Conservation (phyloP, 2,888 invertebrate genomes). For the Xylophagus ater region DNA sequence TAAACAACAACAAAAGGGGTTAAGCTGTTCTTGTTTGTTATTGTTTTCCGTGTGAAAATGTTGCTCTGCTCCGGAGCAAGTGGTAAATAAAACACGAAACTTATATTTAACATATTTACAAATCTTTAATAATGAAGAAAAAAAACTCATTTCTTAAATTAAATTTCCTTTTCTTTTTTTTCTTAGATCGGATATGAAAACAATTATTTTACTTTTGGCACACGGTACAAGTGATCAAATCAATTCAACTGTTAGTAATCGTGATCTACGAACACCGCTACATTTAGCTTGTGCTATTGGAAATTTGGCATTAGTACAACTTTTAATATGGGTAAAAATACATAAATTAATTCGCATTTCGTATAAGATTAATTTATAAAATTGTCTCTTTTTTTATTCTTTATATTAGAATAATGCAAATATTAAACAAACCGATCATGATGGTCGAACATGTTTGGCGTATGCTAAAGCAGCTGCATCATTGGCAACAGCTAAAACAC, state of each 20-base stretch:
- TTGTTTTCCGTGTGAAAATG: too few relatives aligned
- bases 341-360: too few relatives aligned
- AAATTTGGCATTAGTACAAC: conserved; percentile 80
- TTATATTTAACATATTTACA: too few relatives aligned
- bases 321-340: conserved; percentile 90
- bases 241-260: conserved; percentile 60
- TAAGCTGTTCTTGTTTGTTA: too few relatives aligned
- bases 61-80: too few relatives aligned
- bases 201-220: conserved; percentile 52
- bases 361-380: conserved; percentile 7
- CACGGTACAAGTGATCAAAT: conserved; percentile 58
- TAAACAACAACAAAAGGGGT: too few relatives aligned
- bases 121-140: too few relatives aligned
- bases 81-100: too few relatives aligned
- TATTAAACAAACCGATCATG: conserved; percentile 79
- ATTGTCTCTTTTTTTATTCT: conserved; percentile 3
- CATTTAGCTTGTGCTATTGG: conserved; percentile 85
- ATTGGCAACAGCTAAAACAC: conserved; percentile 45
- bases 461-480: conserved; percentile 63
- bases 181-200: conserved; percentile 55
- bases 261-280: conserved; percentile 70
- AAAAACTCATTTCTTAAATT: too few relatives aligned
- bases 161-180: too few relatives aligned
- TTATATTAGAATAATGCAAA: conserved; percentile 78
- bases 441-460: conserved; percentile 69